Percentiles rank a stretch among this genome's conserved stretches.
phyloP scores from a whole-genome alignment of 2,113 vertebrate genomes.

The Calyptommatus sinebrachiatus region DNA sequence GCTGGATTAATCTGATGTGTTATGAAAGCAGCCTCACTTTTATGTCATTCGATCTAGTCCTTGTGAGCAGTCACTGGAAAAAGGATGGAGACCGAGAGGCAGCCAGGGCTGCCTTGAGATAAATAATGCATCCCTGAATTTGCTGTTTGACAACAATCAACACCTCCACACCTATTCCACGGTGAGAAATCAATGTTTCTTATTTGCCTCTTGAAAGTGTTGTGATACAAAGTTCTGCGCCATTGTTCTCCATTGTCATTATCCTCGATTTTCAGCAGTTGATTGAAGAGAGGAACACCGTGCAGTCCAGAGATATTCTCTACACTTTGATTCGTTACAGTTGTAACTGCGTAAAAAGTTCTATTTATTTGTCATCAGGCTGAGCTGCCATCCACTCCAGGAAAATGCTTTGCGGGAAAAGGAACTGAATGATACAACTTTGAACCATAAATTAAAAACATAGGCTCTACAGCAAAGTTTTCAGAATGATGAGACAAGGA shows the following conservation, averaged over 20 bases:
- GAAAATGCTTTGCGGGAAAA: not conserved
- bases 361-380: conserved; percentile 16
- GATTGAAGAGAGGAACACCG: conserved; percentile 10
- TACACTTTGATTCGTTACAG: conserved; percentile 21
- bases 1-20: conserved; percentile 48
- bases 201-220: conserved; percentile 7
- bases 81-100: not conserved
- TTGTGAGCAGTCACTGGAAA: conserved; percentile 33
- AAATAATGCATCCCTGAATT: conserved; percentile 27
- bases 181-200: conserved; percentile 17
- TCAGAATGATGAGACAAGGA: not conserved
- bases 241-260: conserved; percentile 17
- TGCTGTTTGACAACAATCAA: conserved; percentile 23
- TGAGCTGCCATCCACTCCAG: conserved; percentile 2
- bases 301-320: not conserved
- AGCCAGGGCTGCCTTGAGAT: not conserved
- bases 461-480: not conserved
- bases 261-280: conserved; percentile 28
- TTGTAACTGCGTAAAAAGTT: not conserved
- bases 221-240: not conserved
- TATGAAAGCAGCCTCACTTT: conserved; percentile 39
- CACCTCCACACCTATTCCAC: conserved; percentile 1
- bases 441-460: not conserved
- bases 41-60: conserved; percentile 49
- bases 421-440: not conserved